Evolutionary conservation across 2,888 invertebrate genomes (phyloP).

Genomic region (Dioctria linearis): DNA sequence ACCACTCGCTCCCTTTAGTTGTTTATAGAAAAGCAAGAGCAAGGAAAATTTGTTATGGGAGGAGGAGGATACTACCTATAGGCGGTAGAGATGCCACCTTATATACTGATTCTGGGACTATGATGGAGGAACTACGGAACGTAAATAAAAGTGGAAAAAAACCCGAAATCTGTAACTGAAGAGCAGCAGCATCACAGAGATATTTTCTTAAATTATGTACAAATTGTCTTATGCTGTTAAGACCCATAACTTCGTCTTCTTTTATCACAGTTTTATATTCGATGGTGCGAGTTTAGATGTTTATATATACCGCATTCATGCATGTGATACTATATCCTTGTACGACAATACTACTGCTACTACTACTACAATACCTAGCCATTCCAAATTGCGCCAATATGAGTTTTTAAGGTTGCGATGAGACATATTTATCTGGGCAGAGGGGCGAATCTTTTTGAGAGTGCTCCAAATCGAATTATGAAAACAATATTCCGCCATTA

Average conservation of each 20-base stretch:
- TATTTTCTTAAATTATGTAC: constrained; percentile 49
- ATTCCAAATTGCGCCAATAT: neutral
- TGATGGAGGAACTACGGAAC: constrained; percentile 20
- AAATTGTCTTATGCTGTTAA: constrained; percentile 44
- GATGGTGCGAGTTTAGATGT: neutral
- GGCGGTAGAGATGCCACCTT: constrained; percentile 14
- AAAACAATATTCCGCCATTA: constrained; percentile 54
- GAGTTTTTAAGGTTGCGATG: neutral
- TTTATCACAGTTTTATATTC: constrained; percentile 16
- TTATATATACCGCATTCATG: too few species aligned
- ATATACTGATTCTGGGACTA: constrained; percentile 6
- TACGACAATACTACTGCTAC: too few species aligned
- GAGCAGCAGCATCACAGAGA: neutral
- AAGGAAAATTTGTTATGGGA: neutral
- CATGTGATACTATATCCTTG: neutral
- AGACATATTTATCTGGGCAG: neutral
- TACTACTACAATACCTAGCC: too few species aligned
- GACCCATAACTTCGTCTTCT: constrained; percentile 26
- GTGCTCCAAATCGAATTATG: constrained; percentile 50
- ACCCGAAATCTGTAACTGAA: constrained; percentile 19
- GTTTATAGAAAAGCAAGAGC: constrained; percentile 8
- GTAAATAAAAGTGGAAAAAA: constrained; percentile 30
- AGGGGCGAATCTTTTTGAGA: constrained; percentile 23
- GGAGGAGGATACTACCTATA: neutral
- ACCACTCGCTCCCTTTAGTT: constrained; percentile 22